Percentiles rank a stretch among this genome's conserved stretches.
Conservation (phyloP, 2,797 vertebrate genomes). For the Acridotheres tristis region DNA sequence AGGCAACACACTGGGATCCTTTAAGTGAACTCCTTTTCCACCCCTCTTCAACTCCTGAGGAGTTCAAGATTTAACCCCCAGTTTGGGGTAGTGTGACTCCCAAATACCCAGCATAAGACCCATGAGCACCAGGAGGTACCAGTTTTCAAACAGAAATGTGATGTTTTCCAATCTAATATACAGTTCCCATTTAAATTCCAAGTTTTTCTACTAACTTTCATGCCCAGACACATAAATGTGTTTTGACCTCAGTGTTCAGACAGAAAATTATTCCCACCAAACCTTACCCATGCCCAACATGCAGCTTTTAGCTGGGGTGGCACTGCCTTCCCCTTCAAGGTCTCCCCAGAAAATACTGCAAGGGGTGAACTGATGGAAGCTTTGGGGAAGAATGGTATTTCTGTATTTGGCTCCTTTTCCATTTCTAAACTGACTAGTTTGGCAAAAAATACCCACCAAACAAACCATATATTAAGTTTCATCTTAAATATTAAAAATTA, state of each 20-base stretch:
- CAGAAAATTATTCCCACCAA: neutral
- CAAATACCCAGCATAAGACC: neutral
- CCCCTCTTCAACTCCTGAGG: neutral
- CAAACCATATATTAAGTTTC: neutral
- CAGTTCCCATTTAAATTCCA: neutral
- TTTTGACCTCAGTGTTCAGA: neutral
- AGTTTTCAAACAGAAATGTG: neutral
- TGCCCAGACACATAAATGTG: neutral
- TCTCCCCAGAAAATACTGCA: neutral
- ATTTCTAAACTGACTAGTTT: neutral
- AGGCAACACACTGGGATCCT: neutral
- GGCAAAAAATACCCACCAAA: neutral
- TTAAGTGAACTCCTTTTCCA: neutral
- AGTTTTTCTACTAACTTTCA: neutral
- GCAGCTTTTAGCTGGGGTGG: neutral
- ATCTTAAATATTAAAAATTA: slow-evolving; percentile 23
- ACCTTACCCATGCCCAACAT: too few species aligned
- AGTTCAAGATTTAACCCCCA: neutral
- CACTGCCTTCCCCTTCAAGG: neutral
- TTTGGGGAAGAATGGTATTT: neutral
- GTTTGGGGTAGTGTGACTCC: neutral
- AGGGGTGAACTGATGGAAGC: neutral
- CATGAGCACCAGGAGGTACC: neutral
- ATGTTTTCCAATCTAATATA: neutral
- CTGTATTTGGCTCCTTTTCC: neutral